Conservation (phyloP, 2,888 invertebrate genomes). For the Tenthredo scrophulariae region DNA sequence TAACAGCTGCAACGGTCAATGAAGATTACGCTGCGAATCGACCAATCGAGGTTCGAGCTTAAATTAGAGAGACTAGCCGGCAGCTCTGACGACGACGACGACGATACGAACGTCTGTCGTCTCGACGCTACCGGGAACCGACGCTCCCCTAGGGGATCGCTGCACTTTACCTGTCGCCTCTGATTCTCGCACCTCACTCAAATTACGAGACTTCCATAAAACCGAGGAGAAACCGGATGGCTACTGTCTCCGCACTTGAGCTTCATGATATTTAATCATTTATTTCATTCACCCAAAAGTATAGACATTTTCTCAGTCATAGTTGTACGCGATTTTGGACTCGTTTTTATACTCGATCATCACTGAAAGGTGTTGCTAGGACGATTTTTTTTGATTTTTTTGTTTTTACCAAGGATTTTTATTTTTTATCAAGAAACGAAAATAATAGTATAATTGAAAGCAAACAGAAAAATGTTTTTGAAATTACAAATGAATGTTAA, state of each 20-base stretch:
- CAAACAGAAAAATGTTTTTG: too few relatives aligned
- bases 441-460: too few relatives aligned
- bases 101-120: slow-evolving; percentile 23
- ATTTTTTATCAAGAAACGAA: too few relatives aligned
- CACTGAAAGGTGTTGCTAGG: background rate
- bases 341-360: background rate
- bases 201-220: background rate
- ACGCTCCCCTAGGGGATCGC: slow-evolving; percentile 13
- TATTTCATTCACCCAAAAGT: too few relatives aligned
- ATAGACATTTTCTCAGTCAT: too few relatives aligned
- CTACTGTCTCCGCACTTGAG: background rate
- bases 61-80: slow-evolving; percentile 64
- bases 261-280: background rate
- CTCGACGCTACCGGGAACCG: background rate
- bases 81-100: slow-evolving; percentile 1
- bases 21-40: slow-evolving; percentile 64
- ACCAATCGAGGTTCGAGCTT: slow-evolving; percentile 69
- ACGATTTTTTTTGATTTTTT: background rate
- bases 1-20: slow-evolving; percentile 73
- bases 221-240: background rate
- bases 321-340: too few relatives aligned
- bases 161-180: slow-evolving; percentile 44
- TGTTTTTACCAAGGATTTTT: too few relatives aligned
- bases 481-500: too few relatives aligned
- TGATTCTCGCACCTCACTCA: background rate